Percentiles rank a stretch among this genome's conserved stretches.
Conservation (phyloP, 2,888 invertebrate species). For the Rhamphomyia laevipes region DNA sequence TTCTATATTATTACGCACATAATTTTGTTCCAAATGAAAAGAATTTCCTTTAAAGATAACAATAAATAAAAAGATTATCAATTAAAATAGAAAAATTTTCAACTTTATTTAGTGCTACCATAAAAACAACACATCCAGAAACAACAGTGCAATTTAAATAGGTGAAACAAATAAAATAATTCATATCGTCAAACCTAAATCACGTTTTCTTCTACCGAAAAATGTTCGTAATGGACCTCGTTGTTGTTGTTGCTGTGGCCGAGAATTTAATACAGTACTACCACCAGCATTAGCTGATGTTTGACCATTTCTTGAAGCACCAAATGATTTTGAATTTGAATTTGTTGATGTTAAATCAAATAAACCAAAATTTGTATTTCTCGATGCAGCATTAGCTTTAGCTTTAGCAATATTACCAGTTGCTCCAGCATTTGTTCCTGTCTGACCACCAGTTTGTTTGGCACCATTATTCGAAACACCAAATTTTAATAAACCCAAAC, state of each 20-base stretch:
- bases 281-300: neutral
- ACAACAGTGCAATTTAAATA: no score
- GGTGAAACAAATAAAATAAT: no score
- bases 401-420: constrained; percentile 21
- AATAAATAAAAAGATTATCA: no score
- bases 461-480: constrained; percentile 23
- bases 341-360: neutral
- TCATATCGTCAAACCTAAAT: neutral
- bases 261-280: neutral
- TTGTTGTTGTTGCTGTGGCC: no score
- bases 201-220: neutral
- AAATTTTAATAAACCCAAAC: constrained; percentile 27
- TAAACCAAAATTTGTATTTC: neutral
- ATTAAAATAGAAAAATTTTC: no score
- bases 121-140: no score
- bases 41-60: no score
- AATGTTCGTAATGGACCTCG: neutral
- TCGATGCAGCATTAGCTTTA: constrained; percentile 6
- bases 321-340: neutral
- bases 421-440: constrained; percentile 21
- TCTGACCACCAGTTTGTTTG: constrained; percentile 21
- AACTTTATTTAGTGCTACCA: no score
- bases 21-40: no score
- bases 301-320: neutral
- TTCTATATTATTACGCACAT: no score